Percentiles rank a stretch among this genome's conserved stretches.
Conservation (phyloP, 2,888 invertebrate genomes). For the Protula sp. region DNA sequence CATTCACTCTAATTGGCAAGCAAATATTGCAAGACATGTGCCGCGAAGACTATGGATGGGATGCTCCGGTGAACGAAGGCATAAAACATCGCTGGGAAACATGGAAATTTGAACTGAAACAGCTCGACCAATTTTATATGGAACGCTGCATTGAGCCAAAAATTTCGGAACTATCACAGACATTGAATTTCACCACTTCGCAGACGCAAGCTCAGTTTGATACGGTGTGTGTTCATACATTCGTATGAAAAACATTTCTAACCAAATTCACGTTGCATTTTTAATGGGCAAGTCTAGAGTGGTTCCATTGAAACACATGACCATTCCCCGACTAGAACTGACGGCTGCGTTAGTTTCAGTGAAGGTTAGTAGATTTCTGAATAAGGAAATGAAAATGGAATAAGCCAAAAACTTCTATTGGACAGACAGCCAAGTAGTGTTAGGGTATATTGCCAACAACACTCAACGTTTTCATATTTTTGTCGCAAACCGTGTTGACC, state of each 20-base stretch:
- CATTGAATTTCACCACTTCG: constrained; percentile 2
- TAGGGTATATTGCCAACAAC: constrained; percentile 11
- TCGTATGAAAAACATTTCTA: neutral
- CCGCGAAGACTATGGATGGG: constrained; percentile 20
- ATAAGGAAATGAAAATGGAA: constrained; percentile 2
- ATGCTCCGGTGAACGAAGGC: constrained; percentile 22
- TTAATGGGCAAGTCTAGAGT: constrained; percentile 6
- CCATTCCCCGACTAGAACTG: constrained; percentile 10
- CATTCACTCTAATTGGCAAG: constrained; percentile 22
- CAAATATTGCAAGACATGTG: constrained; percentile 26
- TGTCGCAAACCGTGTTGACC: constrained; percentile 26
- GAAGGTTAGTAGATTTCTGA: neutral
- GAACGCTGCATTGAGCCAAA: constrained; percentile 1
- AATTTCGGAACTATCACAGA: neutral
- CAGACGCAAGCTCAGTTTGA: constrained; percentile 1
- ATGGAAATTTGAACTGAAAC: too few relatives aligned
- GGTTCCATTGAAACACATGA: neutral
- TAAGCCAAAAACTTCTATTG: constrained; percentile 10
- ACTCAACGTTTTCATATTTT: constrained; percentile 26
- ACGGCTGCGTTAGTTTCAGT: constrained; percentile 1
- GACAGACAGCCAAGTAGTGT: constrained; percentile 4
- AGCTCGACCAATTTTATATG: too few relatives aligned
- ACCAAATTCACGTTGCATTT: neutral
- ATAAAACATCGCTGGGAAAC: constrained; percentile 20
- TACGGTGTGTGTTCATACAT: constrained; percentile 2